Base-by-base conservation (phyloP, 2,888 invertebrate genomes). In the Sphaerophoria taeniata region DNA sequence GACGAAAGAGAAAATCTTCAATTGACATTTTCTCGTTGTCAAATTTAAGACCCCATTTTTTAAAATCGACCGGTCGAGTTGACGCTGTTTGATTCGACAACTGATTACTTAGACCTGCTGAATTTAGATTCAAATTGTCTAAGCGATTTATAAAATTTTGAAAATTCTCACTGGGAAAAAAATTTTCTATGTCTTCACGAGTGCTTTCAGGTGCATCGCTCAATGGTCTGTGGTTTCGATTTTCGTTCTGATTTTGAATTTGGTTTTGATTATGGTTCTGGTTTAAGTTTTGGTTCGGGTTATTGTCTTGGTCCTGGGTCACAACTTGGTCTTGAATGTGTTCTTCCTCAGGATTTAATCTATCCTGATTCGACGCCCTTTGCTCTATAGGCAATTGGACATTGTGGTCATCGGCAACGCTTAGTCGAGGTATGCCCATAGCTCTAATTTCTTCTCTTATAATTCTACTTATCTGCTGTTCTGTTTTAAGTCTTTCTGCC, bases 21-120 rank as follows among this genome's bases (percentile, higher is more conserved):
- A 39, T 14, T 9, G 16, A 12, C 39, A 60, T 24, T 3, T 24
- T 16, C 6, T 39, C 11, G 6, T 60, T 60, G 6, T 60, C 58
- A 6, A 60, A 60, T 39, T 39, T 39, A 0, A 60, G 58, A 9
- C 12, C 39, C 58, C 58, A 60, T 58, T 58, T 58, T 11, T 36
- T 36, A 6, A 58, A 58, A 9, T 58, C 39, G 4, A 58, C 6
- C 0, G 58, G 16, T 12, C 39, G 39, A 39, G 9, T 39, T 6
- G 0, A 14, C 5, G 12, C 24, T 24, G 24, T 39, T 60, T 14
- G 39, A 39, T 16, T 16, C 3, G 58, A 39, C 14, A 58, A 3
- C 11, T 1, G 14, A 11, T 60, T 11, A 6, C 39, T 60, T 16
- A 24, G 5, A 39, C 12, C 6, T 5, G 39, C 9, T 0, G 58